Percentiles rank a stretch among this genome's conserved stretches.
phyloP scores from a whole-genome alignment of 2,888 invertebrate genomes.

The Chymomyza caudatula region DNA sequence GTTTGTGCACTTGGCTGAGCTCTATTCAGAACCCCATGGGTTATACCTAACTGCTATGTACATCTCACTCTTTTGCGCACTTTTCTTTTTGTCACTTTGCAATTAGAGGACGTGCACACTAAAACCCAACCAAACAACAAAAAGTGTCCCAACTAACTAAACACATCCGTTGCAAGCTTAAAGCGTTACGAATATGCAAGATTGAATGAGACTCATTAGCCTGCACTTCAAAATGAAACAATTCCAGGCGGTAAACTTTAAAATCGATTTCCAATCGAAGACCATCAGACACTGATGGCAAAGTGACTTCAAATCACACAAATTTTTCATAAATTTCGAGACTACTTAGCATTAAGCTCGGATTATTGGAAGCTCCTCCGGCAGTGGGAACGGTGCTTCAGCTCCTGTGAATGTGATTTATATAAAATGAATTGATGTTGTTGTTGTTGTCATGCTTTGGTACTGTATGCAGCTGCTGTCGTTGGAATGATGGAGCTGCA shows the following conservation, averaged over 20 bases:
- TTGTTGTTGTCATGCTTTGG: slow-evolving; percentile 13
- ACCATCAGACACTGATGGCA: background rate
- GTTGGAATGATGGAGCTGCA: slow-evolving; percentile 20
- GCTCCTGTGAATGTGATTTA: slow-evolving; percentile 21
- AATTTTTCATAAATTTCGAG: background rate
- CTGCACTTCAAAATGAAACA: background rate
- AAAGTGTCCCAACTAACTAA: background rate
- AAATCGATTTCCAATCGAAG: slow-evolving; percentile 10
- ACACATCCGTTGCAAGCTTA: background rate
- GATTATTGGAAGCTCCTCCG: background rate
- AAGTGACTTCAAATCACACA: background rate
- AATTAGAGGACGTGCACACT: background rate
- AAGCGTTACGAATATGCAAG: background rate
- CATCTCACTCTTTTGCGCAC: background rate
- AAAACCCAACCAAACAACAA: background rate
- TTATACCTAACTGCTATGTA: background rate
- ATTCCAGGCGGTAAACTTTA: background rate
- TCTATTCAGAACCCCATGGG: background rate
- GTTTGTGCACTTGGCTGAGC: slow-evolving; percentile 10
- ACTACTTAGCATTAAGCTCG: slow-evolving; percentile 4
- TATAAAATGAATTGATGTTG: slow-evolving; percentile 22
- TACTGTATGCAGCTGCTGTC: slow-evolving; percentile 20
- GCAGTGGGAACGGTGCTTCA: background rate
- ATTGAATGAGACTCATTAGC: background rate
- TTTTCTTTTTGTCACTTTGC: background rate